phyloP scores from a whole-genome alignment of 2,113 vertebrate species.

The Cygnus atratus region DNA sequence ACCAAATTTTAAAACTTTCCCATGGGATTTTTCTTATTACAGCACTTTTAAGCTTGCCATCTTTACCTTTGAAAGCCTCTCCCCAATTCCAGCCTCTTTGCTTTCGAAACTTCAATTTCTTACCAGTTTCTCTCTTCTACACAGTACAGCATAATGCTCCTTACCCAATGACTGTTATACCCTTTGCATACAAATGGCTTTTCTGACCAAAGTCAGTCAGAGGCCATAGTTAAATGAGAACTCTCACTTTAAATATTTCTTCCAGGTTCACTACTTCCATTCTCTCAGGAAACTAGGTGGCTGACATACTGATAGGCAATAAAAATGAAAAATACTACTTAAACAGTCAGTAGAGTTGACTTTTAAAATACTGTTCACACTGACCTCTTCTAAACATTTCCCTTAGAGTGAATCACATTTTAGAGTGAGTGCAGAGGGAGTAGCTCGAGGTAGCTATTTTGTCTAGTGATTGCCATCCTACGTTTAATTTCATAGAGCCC shows the following conservation, averaged over 20 bases:
- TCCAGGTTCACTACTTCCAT: background rate
- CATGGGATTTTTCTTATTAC: background rate
- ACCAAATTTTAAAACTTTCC: background rate
- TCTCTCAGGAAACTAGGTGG: background rate
- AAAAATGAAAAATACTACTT: background rate
- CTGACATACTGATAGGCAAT: background rate
- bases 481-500: background rate
- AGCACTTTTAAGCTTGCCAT: background rate
- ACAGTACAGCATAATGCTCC: background rate
- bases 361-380: background rate
- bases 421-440: background rate
- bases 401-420: background rate
- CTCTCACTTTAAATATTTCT: background rate
- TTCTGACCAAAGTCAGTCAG: background rate
- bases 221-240: background rate
- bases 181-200: rapidly evolving
- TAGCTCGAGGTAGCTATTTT: background rate
- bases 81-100: background rate
- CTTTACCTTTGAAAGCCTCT: background rate
- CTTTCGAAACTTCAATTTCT: background rate
- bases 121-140: background rate
- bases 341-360: background rate
- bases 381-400: background rate
- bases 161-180: background rate
- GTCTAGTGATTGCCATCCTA: background rate